Base-by-base conservation (phyloP, 2,888 invertebrate genomes). In the Lydus trimaculatus region DNA sequence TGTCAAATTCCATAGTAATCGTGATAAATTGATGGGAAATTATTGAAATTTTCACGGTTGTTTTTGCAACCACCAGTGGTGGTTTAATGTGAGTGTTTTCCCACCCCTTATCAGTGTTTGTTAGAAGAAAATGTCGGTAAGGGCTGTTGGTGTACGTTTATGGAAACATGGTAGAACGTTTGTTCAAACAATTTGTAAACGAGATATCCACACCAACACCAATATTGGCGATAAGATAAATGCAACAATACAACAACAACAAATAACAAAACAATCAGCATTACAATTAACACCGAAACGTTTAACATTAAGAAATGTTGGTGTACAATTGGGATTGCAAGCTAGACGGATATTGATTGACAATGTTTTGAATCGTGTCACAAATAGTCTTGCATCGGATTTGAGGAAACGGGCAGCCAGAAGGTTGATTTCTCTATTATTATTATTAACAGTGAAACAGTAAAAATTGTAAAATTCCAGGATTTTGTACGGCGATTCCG, bases 281-380 rank as follows among this genome's bases (percentile, higher is more conserved):
- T 69, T 69, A 39, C 76, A 76, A 70, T 69, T 81, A 64, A 76
- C 80, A 66, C 78, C 81, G 6, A 73, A 79, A 69, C 77, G 79
- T 70, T 82, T 82, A 73, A 81, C 82, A 25, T 76, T 87, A 79
- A 78, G 84, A 65, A 85, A 82, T 82, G 84, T 86, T 59, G 86
- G 89, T 58, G 83, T 87, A 67, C 88, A 88, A 72, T 86, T 89
- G 77, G 90, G 89, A 20, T 86, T 89, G 63, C 90, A 91, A 76
- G 91, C 91, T 1, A 86, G 91, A 58, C 87, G 89, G 72, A 85
- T 92, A 7, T 90, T 93, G 69, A 89, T 92, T 65, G 90, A 92
- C 80, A 92, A 90, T 81, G 89, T 92, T 64, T 85, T 92, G 31
- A 91, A 89, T 78, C 86, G 92, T 69, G 91, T 92, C 0, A 91